These are phyloP conservation scores for Loriculus beryllinus DNA, from an alignment of 2,797 vertebrate species.

Conservation along the genomic window DNA sequence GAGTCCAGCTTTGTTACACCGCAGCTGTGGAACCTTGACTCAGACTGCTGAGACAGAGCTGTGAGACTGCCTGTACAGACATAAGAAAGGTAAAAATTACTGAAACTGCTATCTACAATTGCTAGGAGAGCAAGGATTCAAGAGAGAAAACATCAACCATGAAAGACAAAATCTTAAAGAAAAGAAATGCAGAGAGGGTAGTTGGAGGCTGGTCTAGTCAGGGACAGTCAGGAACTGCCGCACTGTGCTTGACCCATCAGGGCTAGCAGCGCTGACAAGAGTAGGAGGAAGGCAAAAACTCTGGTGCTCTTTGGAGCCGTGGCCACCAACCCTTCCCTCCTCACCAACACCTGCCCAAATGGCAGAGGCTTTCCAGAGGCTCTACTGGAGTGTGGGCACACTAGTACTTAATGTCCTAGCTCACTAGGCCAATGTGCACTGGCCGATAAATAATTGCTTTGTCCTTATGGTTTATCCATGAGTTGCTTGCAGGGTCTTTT, in stretches of 20 bases:
- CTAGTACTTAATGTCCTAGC: neutral
- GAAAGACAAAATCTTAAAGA: neutral
- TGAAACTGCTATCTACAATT: neutral
- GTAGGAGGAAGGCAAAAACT: neutral
- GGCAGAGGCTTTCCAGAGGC: neutral
- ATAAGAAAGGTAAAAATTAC: neutral
- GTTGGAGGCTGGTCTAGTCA: neutral
- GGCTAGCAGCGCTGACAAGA: neutral
- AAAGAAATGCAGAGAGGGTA: neutral
- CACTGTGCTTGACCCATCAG: fast-evolving
- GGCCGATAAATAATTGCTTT: neutral
- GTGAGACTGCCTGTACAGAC: neutral
- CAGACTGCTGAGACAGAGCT: neutral
- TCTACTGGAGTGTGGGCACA: neutral
- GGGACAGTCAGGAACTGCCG: neutral
- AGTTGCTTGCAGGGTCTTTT: neutral
- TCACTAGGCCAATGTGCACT: neutral
- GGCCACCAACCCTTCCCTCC: neutral
- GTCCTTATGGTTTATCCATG: neutral
- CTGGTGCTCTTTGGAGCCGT: fast-evolving
- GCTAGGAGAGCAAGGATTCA: neutral
- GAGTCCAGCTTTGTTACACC: neutral
- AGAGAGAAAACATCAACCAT: neutral
- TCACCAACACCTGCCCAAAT: neutral
- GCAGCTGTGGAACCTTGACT: neutral